phyloP scores from a whole-genome alignment of 23 tunicate genomes.

The Ciona savignyi region DNA sequence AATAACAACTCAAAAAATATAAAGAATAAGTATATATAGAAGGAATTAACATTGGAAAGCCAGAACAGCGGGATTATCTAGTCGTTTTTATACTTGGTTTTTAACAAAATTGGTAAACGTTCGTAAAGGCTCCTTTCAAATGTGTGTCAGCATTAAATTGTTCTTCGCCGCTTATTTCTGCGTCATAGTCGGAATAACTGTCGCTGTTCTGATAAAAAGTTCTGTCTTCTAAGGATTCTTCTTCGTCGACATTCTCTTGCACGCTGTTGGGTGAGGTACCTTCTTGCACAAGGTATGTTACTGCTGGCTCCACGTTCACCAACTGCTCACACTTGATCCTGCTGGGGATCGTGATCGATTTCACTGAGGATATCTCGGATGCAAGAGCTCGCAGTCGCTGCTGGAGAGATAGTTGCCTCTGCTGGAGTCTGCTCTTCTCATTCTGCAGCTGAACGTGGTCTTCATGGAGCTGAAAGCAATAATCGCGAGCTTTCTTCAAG shows the following conservation, averaged over 20 bases:
- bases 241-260: no score
- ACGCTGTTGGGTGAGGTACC: background rate
- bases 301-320: background rate
- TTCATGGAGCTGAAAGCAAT: slow-evolving; percentile 33
- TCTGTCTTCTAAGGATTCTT: background rate
- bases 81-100: no score
- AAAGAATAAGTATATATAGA: background rate
- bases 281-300: background rate
- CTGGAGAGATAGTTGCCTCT: slow-evolving; percentile 12
- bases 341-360: slow-evolving; percentile 2
- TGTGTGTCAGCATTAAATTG: background rate
- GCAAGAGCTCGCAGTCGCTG: slow-evolving; percentile 27
- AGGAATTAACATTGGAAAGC: no score
- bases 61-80: no score
- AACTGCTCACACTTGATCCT: slow-evolving; percentile 8
- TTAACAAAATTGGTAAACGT: slow-evolving; percentile 1
- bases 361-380: slow-evolving; percentile 13
- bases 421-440: slow-evolving; percentile 14
- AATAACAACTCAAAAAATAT: background rate
- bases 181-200: slow-evolving; percentile 1
- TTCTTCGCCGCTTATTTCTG: slow-evolving; percentile 13
- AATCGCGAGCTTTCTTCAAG: slow-evolving; percentile 74
- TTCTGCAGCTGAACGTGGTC: slow-evolving; percentile 3
- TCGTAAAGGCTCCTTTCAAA: background rate
- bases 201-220: slow-evolving; percentile 3